A percentile compares a stretch with the other conserved stretches of the same genome.
These are phyloP conservation scores for Helarctos malayanus DNA, from an alignment of 2,797 vertebrate species.

Conservation along the genomic window DNA sequence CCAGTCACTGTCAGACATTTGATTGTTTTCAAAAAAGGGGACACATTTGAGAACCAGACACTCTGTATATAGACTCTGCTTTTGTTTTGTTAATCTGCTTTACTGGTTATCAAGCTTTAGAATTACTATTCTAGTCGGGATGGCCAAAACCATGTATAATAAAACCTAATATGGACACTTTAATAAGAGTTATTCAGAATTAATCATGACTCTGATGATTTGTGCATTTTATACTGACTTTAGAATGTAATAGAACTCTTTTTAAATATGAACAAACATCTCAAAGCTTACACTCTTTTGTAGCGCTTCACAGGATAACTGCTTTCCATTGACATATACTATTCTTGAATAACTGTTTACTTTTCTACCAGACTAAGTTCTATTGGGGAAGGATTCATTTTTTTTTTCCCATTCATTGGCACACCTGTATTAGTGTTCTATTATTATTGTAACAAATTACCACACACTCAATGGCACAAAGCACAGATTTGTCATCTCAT, in stretches of 20 bases:
- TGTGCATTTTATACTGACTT: neutral
- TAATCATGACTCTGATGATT: neutral
- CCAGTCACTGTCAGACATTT: neutral
- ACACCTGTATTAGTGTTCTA: neutral
- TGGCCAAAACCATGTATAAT: neutral
- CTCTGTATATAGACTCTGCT: neutral
- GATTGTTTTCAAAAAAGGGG: neutral
- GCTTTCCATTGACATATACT: neutral
- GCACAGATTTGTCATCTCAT: neutral
- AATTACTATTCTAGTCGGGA: neutral
- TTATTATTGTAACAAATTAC: neutral
- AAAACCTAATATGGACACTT: neutral
- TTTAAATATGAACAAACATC: neutral
- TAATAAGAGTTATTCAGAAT: neutral
- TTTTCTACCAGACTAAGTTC: neutral
- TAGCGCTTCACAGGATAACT: neutral
- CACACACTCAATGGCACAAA: neutral
- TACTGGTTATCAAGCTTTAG: neutral
- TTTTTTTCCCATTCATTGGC: neutral
- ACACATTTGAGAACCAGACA: neutral
- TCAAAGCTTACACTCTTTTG: neutral
- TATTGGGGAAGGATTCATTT: neutral
- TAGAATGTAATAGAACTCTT: neutral
- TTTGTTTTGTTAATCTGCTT: neutral
- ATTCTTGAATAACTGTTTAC: neutral